Evolutionary conservation across 2,888 invertebrate species (phyloP).

Genomic region (Caenorhabditis macrosperma): DNA sequence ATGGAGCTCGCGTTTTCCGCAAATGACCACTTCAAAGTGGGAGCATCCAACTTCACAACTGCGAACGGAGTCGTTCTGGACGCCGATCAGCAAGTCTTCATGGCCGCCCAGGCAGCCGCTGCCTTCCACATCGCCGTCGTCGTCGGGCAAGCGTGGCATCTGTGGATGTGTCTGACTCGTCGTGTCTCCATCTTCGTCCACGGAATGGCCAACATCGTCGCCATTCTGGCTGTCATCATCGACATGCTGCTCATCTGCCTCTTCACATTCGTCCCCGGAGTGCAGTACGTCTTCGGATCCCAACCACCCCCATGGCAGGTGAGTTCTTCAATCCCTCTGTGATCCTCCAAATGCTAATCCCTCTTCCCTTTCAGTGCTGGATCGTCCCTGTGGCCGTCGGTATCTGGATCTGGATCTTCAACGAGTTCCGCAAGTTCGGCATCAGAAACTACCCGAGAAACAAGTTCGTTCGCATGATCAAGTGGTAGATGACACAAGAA

Average conservation of each 20-base stretch:
- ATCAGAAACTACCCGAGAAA: conserved; percentile 65
- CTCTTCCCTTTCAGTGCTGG: conserved; percentile 58
- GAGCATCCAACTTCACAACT: conserved; percentile 54
- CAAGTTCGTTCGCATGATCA: conserved; percentile 63
- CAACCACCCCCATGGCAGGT: conserved; percentile 68
- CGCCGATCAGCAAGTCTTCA: conserved; percentile 58
- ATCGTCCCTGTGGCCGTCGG: conserved; percentile 70
- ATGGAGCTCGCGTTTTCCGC: conserved; percentile 61
- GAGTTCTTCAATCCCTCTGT: conserved; percentile 1
- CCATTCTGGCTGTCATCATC: conserved; percentile 68
- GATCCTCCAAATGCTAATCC: no score
- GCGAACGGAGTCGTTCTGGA: conserved; percentile 37
- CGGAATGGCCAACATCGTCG: conserved; percentile 70
- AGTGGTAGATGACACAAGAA: conserved; percentile 60
- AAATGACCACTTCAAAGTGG: conserved; percentile 57
- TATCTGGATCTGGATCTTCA: conserved; percentile 68
- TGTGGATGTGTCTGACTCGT: conserved; percentile 74
- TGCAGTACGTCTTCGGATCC: conserved; percentile 68
- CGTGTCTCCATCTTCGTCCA: conserved; percentile 72
- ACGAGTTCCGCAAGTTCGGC: conserved; percentile 68
- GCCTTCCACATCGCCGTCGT: conserved; percentile 64
- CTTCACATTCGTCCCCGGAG: conserved; percentile 71
- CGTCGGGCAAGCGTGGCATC: conserved; percentile 65
- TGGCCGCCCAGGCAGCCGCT: conserved; percentile 62
- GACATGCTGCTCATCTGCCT: conserved; percentile 68